Evolutionary conservation across 2,888 invertebrate species (phyloP).

Genomic region (Volucella inanis): DNA sequence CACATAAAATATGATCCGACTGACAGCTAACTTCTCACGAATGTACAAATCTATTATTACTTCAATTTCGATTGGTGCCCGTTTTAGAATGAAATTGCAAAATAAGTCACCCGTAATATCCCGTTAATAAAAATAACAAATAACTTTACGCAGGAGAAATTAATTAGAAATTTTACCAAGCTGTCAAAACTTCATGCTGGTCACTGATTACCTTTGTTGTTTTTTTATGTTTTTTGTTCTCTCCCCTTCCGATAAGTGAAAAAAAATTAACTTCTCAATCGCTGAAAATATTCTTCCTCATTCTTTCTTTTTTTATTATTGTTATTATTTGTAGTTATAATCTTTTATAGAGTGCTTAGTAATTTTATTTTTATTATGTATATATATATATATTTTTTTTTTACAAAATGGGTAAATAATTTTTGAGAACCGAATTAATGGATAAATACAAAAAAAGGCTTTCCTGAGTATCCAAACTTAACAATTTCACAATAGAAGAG

Average conservation of each 20-base stretch:
- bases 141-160: background rate
- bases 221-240: background rate
- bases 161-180: conserved; percentile 2
- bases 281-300: too few species aligned
- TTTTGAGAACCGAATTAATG: background rate
- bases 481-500: background rate
- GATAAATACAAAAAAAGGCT: background rate
- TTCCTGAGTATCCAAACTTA: background rate
- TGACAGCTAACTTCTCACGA: background rate
- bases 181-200: conserved; percentile 19
- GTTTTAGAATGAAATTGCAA: background rate
- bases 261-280: background rate
- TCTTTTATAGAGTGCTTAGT: too few species aligned
- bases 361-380: too few species aligned
- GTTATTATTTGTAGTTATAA: too few species aligned
- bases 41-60: background rate
- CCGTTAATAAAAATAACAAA: conserved; percentile 7
- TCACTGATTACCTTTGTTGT: background rate
- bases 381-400: too few species aligned
- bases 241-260: background rate
- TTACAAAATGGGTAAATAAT: background rate
- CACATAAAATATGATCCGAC: background rate
- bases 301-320: too few species aligned
- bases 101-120: background rate
- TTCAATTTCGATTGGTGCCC: background rate